phyloP scores from a whole-genome alignment of 2,797 vertebrate species.

The Manis javanica region DNA sequence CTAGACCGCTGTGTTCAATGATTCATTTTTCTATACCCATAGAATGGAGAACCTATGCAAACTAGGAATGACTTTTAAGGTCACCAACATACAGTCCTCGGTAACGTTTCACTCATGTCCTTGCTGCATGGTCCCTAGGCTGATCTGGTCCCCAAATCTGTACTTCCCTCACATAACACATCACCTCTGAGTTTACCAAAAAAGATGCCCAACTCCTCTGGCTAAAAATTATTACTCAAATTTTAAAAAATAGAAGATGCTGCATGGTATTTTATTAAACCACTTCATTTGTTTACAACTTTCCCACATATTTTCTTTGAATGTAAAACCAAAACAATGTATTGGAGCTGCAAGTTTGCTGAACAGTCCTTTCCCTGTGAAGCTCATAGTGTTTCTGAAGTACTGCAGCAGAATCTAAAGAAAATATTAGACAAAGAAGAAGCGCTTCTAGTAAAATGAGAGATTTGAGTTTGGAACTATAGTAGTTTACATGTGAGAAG shows the following conservation, averaged over 20 bases:
- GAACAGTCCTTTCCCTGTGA: not conserved
- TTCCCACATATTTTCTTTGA: not conserved
- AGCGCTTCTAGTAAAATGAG: not conserved
- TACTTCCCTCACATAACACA: not conserved
- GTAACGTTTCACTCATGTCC: no score
- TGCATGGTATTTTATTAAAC: not conserved
- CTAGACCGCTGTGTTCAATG: not conserved
- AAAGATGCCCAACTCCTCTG: not conserved
- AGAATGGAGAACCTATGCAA: not conserved
- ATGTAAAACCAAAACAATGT: constrained; percentile 15
- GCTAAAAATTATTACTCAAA: not conserved
- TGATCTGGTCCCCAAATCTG: not conserved
- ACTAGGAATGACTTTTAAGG: not conserved
- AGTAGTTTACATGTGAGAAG: constrained; percentile 8
- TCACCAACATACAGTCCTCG: not conserved
- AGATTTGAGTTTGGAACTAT: not conserved
- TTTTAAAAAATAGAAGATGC: not conserved
- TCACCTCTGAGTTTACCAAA: not conserved
- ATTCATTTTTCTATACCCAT: not conserved
- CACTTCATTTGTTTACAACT: not conserved
- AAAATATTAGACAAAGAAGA: not conserved
- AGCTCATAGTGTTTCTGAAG: not conserved
- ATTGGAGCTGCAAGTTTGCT: not conserved
- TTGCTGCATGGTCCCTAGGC: not conserved
- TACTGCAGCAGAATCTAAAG: not conserved